Conservation (phyloP, 2,113 vertebrate species). For the Cyprichromis sp. region DNA sequence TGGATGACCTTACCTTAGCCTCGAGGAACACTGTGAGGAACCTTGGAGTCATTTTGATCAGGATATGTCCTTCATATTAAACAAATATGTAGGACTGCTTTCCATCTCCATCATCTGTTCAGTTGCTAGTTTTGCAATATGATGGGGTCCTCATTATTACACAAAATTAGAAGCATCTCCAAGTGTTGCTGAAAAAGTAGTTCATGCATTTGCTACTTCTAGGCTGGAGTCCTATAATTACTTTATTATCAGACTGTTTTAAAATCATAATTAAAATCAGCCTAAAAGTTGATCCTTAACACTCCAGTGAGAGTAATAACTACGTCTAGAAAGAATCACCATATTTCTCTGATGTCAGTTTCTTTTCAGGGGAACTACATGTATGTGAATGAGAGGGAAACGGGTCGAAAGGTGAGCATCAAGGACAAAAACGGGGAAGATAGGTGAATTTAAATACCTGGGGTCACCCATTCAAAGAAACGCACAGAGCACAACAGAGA, state of each 20-base stretch:
- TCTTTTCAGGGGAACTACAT: background rate
- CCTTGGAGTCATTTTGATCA: background rate
- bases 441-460: background rate
- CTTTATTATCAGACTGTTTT: background rate
- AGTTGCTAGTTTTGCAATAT: background rate
- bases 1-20: background rate
- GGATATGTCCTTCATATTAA: background rate
- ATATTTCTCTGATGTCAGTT: background rate
- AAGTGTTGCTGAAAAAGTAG: background rate
- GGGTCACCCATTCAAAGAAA: background rate
- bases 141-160: background rate
- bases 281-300: background rate
- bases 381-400: background rate
- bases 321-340: background rate
- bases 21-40: background rate
- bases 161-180: background rate
- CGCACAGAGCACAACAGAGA: background rate
- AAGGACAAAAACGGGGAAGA: background rate
- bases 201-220: background rate
- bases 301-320: background rate
- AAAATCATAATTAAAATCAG: background rate
- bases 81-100: background rate
- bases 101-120: background rate
- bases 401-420: background rate
- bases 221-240: background rate